Evolutionary conservation across 2,797 vertebrate species (phyloP).

Genomic region (Cryptoblepharus egeriae): DNA sequence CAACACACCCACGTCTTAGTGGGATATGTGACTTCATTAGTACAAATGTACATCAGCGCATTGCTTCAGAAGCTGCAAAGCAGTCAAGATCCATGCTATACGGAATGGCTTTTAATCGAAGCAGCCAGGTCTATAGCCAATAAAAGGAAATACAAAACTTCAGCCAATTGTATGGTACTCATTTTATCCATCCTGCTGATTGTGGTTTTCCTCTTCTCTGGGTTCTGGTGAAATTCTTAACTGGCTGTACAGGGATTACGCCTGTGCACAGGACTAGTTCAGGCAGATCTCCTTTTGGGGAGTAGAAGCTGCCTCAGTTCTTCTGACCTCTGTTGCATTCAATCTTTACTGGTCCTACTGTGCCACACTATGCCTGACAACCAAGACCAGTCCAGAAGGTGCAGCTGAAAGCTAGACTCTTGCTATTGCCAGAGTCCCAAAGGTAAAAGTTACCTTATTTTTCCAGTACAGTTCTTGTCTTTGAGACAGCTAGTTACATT

Average conservation of each 20-base stretch:
- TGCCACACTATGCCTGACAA: not conserved
- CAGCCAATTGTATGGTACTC: not conserved
- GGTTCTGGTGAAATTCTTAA: not conserved
- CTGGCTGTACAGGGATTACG: not conserved
- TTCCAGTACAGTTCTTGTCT: not conserved
- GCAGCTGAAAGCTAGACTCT: not conserved
- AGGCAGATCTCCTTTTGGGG: not conserved
- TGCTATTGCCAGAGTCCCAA: not conserved
- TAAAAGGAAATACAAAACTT: not conserved
- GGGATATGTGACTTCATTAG: not conserved
- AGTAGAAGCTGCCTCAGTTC: not conserved
- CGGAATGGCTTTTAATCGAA: not conserved
- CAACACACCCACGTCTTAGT: not conserved
- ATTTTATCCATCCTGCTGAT: not conserved
- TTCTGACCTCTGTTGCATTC: not conserved
- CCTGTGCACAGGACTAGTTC: not conserved
- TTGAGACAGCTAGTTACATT: not conserved
- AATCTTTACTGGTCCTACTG: not conserved
- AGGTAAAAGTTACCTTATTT: not conserved
- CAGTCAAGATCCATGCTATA: not conserved
- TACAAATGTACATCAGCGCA: not conserved
- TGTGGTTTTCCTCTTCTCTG: not conserved
- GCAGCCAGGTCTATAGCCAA: not conserved
- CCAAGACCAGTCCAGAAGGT: not conserved
- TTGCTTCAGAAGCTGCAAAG: not conserved